Percentiles rank a stretch among this genome's conserved stretches.
These are phyloP conservation scores for Thalassarche chlororhynchos DNA, from an alignment of 2,113 vertebrate genomes.

Conservation along the genomic window DNA sequence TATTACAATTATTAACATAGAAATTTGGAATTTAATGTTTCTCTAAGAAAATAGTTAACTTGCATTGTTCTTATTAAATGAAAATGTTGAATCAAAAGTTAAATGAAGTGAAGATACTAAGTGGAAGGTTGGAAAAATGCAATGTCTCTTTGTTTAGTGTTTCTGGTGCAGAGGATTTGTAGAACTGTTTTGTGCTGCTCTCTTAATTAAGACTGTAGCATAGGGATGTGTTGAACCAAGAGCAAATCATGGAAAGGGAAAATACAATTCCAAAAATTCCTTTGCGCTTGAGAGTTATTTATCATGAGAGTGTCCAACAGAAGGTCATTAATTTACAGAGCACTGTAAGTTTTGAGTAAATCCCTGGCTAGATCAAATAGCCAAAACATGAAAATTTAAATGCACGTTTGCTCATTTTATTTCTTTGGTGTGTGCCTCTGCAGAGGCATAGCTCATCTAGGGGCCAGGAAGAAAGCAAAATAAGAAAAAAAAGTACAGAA, in stretches of 20 bases:
- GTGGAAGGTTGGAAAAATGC: neutral
- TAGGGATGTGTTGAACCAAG: neutral
- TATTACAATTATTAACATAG: neutral
- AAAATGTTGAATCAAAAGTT: neutral
- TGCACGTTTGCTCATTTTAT: neutral
- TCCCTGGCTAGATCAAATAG: neutral
- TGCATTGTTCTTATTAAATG: neutral
- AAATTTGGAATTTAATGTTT: neutral
- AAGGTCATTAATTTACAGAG: neutral
- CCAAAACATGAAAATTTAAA: neutral
- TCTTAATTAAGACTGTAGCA: neutral
- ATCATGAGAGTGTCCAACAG: neutral
- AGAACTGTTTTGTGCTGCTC: neutral
- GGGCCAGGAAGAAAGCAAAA: neutral
- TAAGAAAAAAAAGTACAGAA: neutral
- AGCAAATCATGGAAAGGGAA: neutral
- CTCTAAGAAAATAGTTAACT: neutral
- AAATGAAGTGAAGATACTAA: neutral
- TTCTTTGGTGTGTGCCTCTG: neutral
- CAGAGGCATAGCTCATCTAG: neutral
- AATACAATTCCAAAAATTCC: neutral
- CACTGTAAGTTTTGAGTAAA: neutral
- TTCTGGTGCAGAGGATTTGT: neutral
- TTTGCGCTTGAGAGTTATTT: neutral
- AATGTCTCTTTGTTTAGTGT: neutral